These are phyloP conservation scores for Malthinus seriepunctatus DNA, from an alignment of 2,888 invertebrate genomes.

Conservation along the genomic window DNA sequence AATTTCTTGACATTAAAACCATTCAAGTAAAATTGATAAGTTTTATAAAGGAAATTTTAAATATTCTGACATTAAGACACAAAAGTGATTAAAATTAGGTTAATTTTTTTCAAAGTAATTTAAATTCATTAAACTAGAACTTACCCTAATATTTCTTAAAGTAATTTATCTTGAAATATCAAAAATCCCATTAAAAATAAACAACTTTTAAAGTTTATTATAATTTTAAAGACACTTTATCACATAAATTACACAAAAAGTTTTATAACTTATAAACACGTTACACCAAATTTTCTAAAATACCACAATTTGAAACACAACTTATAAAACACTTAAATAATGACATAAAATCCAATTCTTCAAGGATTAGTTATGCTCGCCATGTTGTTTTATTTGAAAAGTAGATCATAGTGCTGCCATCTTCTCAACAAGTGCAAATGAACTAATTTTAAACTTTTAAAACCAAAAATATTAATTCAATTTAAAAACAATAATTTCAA, in stretches of 20 bases:
- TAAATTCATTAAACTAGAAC: no score
- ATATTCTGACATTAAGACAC: no score
- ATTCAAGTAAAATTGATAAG: no score
- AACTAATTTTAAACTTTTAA: not conserved
- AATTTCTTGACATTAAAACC: no score
- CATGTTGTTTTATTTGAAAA: slow-evolving; percentile 41
- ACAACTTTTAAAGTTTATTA: not conserved
- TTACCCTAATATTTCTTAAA: no score
- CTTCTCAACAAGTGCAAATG: slow-evolving; percentile 5
- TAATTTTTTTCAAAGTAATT: no score
- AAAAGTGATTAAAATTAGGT: no score
- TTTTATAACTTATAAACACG: slow-evolving; percentile 5
- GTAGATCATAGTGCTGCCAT: slow-evolving; percentile 18
- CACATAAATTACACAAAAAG: slow-evolving; percentile 9
- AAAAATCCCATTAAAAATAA: slow-evolving; percentile 1
- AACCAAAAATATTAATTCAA: not conserved
- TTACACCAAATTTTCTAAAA: slow-evolving; percentile 17
- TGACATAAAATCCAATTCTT: slow-evolving; percentile 36
- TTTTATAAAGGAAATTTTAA: no score
- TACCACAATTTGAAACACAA: slow-evolving; percentile 13
- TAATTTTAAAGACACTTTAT: slow-evolving; percentile 1
- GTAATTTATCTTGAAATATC: not conserved
- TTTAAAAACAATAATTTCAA: no score
- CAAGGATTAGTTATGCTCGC: slow-evolving; percentile 31
- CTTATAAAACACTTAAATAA: slow-evolving; percentile 27